A percentile compares a stretch with the other conserved stretches of the same genome.
These are phyloP conservation scores for Caerostris extrusa DNA, from an alignment of 1,140 invertebrate genomes.

Conservation along the genomic window DNA sequence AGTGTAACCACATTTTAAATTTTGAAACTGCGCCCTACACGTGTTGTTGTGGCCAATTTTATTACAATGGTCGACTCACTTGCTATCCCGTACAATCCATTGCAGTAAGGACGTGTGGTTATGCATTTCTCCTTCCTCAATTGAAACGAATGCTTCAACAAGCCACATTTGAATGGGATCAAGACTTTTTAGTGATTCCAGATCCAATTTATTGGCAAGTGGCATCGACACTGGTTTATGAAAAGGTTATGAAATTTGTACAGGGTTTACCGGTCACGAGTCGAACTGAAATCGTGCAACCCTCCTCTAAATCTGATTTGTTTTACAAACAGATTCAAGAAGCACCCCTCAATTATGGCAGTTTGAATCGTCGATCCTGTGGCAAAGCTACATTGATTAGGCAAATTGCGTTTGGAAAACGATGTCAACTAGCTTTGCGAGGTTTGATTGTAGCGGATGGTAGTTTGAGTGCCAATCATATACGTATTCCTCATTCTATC, in stretches of 20 bases:
- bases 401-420: constrained; percentile 59
- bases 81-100: constrained; percentile 44
- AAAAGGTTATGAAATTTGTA: constrained; percentile 53
- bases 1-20: background rate
- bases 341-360: constrained; percentile 47
- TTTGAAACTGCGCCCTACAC: background rate
- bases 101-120: background rate
- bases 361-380: constrained; percentile 8
- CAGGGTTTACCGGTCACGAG: background rate
- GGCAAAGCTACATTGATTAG: constrained; percentile 50
- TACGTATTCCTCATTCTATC: background rate
- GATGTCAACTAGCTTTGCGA: constrained; percentile 38
- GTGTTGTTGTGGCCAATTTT: constrained; percentile 33
- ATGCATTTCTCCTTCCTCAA: background rate
- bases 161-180: background rate
- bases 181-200: constrained; percentile 50
- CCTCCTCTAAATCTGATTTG: background rate
- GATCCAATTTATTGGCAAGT: constrained; percentile 70
- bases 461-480: constrained; percentile 28
- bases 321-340: constrained; percentile 64
- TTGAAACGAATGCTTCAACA: background rate
- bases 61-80: background rate
- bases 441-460: constrained; percentile 58
- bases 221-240: constrained; percentile 23
- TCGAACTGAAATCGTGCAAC: background rate